These are phyloP conservation scores for Protobothrops mucrosquamatus DNA, from an alignment of 2,113 vertebrate species.

Conservation along the genomic window DNA sequence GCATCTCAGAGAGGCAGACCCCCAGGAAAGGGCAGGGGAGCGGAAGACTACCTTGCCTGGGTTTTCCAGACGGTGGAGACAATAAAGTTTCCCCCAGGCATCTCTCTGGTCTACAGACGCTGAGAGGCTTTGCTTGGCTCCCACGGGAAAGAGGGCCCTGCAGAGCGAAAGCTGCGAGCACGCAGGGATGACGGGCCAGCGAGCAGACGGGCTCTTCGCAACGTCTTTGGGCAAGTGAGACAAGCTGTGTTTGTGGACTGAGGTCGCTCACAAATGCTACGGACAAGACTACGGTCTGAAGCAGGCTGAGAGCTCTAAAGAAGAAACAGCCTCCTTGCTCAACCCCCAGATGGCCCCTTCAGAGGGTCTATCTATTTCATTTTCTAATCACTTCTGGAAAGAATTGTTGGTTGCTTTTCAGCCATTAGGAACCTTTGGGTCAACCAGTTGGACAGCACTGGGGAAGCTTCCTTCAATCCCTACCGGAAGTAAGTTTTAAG, in stretches of 20 bases:
- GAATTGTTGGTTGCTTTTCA: not conserved
- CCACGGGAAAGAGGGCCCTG: not conserved
- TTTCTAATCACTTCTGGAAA: not conserved
- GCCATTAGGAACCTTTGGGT: not conserved
- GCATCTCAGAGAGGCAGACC: not conserved
- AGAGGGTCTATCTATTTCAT: not conserved
- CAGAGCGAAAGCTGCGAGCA: not conserved
- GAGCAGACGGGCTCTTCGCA: not conserved
- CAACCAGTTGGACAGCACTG: not conserved
- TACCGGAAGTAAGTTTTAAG: not conserved
- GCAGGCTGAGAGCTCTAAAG: not conserved
- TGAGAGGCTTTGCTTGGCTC: not conserved
- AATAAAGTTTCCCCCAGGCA: not conserved
- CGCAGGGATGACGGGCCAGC: not conserved
- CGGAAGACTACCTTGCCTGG: not conserved
- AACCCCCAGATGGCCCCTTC: not conserved
- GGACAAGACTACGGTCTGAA: not conserved
- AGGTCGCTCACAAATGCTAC: not conserved
- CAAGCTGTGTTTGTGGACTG: not conserved
- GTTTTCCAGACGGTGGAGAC: too few relatives aligned
- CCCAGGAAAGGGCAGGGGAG: not conserved
- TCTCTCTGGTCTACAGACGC: not conserved
- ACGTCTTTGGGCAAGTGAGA: not conserved
- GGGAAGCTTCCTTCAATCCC: not conserved
- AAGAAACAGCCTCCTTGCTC: not conserved